Evolutionary conservation across 2,797 vertebrate species (phyloP).

Genomic region (Pangasius sanitwongsei): DNA sequence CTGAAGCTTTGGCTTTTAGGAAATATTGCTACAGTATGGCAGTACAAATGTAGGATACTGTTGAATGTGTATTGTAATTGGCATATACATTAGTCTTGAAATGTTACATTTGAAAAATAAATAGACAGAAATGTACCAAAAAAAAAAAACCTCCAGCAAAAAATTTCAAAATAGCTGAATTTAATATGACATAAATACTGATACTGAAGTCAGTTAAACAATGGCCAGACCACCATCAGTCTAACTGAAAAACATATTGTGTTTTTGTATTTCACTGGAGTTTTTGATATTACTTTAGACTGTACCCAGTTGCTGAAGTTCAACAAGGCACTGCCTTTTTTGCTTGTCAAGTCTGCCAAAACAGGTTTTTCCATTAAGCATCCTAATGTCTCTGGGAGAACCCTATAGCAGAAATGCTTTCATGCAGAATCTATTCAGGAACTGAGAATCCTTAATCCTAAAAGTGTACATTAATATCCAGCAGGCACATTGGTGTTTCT

Average conservation of each 20-base stretch:
- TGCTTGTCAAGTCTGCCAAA: background rate
- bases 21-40: constrained; percentile 8
- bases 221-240: background rate
- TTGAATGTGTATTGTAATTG: background rate
- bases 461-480: background rate
- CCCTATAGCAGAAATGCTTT: background rate
- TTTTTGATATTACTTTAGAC: background rate
- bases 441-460: background rate
- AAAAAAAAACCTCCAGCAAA: background rate
- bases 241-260: too few relatives aligned
- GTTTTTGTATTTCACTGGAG: background rate
- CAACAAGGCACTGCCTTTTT: background rate
- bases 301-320: background rate
- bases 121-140: background rate
- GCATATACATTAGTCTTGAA: background rate
- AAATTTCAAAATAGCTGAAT: background rate
- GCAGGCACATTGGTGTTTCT: background rate
- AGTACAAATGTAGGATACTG: background rate
- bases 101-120: background rate
- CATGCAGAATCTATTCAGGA: background rate
- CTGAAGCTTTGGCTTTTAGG: constrained; percentile 47
- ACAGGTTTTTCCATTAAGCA: background rate
- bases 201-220: background rate
- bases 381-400: background rate
- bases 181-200: background rate